A percentile compares a stretch with the other conserved stretches of the same genome.
Conservation (phyloP, 2,888 invertebrate genomes). For the Eupithecia pulchellata region DNA sequence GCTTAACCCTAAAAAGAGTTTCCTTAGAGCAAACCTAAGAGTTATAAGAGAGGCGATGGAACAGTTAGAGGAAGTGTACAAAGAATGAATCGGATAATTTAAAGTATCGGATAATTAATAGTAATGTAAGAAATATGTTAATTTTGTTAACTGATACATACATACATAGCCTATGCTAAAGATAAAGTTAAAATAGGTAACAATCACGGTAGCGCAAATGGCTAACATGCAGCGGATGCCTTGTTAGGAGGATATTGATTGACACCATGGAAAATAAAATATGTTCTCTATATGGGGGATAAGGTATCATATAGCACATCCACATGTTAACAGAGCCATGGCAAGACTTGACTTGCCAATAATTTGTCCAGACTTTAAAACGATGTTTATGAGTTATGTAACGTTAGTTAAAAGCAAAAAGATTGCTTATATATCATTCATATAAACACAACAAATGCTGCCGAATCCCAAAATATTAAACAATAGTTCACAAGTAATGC, state of each 20-base stretch:
- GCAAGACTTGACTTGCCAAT: neutral
- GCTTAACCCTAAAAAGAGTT: too few relatives aligned
- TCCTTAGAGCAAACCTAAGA: too few relatives aligned
- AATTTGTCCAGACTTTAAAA: neutral
- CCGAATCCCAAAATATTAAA: neutral
- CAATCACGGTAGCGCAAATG: neutral
- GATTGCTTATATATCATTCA: neutral
- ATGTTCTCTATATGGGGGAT: neutral
- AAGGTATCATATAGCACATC: neutral
- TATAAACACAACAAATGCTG: neutral
- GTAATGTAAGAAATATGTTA: neutral
- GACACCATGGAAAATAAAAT: neutral
- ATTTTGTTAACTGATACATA: neutral
- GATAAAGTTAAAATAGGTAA: neutral
- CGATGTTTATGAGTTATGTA: too few relatives aligned
- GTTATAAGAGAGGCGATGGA: too few relatives aligned
- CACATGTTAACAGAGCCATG: neutral
- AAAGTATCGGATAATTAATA: too few relatives aligned
- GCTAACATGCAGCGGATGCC: neutral
- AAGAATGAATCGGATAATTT: too few relatives aligned
- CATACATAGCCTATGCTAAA: neutral
- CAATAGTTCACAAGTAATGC: constrained; percentile 6
- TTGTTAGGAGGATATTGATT: neutral
- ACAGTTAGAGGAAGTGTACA: too few relatives aligned
- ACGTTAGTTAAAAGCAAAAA: neutral